These are phyloP conservation scores for Bombyx huttoni DNA, from an alignment of 2,888 invertebrate genomes.

Conservation along the genomic window DNA sequence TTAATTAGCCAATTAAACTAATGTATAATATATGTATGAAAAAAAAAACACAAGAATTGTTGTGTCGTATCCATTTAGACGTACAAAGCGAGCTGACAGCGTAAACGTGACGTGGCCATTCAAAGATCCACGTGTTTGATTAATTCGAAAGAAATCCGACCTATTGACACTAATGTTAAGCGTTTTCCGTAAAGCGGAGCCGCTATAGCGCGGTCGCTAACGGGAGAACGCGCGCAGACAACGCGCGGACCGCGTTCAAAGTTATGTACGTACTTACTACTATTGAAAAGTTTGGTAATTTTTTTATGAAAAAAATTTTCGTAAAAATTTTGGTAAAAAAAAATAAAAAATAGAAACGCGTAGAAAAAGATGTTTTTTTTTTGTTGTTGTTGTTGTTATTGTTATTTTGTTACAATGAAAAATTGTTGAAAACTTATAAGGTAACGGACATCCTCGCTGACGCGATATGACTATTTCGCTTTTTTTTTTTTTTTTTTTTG, in stretches of 20 bases:
- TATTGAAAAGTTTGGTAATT: conserved; percentile 37
- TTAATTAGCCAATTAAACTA: conserved; percentile 52
- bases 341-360: conserved; percentile 44
- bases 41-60: conserved; percentile 19
- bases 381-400: conserved; percentile 23
- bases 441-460: conserved; percentile 53
- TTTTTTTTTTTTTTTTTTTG: no score
- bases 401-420: conserved; percentile 49
- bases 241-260: conserved; percentile 11
- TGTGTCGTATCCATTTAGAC: conserved; percentile 46
- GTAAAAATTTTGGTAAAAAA: no score
- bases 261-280: conserved; percentile 67
- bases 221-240: conserved; percentile 15
- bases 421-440: conserved; percentile 57
- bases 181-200: conserved; percentile 5
- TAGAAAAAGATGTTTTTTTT: no score
- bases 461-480: conserved; percentile 57
- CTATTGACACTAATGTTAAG: conserved; percentile 55
- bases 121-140: conserved; percentile 3
- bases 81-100: conserved; percentile 44
- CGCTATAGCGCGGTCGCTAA: conserved; percentile 5
- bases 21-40: conserved; percentile 5
- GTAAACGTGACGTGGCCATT: conserved; percentile 28
- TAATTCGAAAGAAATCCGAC: conserved; percentile 54
- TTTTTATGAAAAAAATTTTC: conserved; percentile 57